Conservation (phyloP, 2,113 vertebrate species). For the Bucco capensis region DNA sequence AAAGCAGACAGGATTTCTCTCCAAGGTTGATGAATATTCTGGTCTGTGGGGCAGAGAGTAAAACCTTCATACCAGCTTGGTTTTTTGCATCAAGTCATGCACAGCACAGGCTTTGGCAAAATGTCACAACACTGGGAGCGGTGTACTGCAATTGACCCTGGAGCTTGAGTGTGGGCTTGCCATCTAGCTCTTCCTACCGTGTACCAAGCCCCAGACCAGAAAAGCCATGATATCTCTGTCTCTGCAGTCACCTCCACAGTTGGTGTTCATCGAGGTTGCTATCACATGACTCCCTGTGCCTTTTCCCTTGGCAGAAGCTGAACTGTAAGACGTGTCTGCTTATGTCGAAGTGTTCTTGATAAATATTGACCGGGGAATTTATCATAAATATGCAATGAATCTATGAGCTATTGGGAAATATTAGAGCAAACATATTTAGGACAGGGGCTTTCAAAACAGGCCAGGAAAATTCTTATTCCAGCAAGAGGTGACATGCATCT, state of each 20-base stretch:
- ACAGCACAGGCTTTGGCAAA: not conserved
- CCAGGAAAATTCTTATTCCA: slow-evolving; percentile 65
- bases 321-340: slow-evolving; percentile 4
- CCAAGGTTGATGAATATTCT: not conserved
- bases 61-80: not conserved
- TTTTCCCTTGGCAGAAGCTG: not conserved
- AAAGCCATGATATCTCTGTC: rapidly evolving
- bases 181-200: not conserved
- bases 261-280: rapidly evolving
- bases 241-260: not conserved
- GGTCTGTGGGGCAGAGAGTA: not conserved
- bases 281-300: not conserved
- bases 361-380: slow-evolving; percentile 61
- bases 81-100: not conserved
- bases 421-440: slow-evolving; percentile 60
- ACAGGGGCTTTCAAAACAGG: slow-evolving; percentile 66
- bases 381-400: slow-evolving; percentile 57
- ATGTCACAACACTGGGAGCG: not conserved
- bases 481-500: slow-evolving; percentile 63
- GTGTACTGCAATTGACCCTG: not conserved
- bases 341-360: not conserved
- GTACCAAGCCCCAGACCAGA: not conserved
- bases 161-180: not conserved
- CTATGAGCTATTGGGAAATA: slow-evolving; percentile 41
- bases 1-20: not conserved